These are phyloP conservation scores for Elmis aenea DNA, from an alignment of 2,888 invertebrate species.

Conservation along the genomic window DNA sequence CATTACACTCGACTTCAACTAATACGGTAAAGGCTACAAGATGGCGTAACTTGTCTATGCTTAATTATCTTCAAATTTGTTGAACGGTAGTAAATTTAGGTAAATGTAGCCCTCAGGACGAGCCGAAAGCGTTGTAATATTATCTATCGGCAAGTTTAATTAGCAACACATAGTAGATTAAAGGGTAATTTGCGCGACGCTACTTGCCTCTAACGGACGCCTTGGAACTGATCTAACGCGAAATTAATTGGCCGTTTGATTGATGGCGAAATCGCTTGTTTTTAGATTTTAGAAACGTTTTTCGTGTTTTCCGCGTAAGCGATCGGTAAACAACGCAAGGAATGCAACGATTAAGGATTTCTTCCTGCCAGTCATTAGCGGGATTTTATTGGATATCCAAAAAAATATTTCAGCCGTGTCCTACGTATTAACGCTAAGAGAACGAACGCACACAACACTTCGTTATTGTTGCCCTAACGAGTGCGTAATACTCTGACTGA, in stretches of 20 bases:
- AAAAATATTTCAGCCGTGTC: no score
- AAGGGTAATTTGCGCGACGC: constrained; percentile 23
- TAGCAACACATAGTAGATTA: constrained; percentile 30
- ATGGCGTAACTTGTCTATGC: constrained; percentile 1
- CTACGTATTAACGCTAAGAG: no score
- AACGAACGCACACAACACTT: no score
- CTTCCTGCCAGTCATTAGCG: no score
- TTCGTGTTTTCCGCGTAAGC: constrained; percentile 10
- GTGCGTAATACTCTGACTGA: no score
- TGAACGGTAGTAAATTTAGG: constrained; percentile 7
- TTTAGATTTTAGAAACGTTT: constrained; percentile 15
- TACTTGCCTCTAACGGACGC: constrained; percentile 12
- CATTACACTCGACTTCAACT: no score
- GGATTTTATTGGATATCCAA: no score
- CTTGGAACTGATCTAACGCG: constrained; percentile 11
- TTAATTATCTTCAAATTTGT: constrained; percentile 11
- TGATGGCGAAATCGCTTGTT: constrained; percentile 18
- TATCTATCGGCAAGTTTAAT: constrained; percentile 30
- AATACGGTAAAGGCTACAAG: no score
- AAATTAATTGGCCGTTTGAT: constrained; percentile 18
- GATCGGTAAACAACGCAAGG: no score
- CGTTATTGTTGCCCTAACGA: no score
- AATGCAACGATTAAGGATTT: no score
- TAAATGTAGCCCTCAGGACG: constrained; percentile 18
- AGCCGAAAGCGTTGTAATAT: constrained; percentile 22